Evolutionary conservation across 53 echinoderm and acorn worm species (phyloP).

Genomic region (Zoroaster sp.): DNA sequence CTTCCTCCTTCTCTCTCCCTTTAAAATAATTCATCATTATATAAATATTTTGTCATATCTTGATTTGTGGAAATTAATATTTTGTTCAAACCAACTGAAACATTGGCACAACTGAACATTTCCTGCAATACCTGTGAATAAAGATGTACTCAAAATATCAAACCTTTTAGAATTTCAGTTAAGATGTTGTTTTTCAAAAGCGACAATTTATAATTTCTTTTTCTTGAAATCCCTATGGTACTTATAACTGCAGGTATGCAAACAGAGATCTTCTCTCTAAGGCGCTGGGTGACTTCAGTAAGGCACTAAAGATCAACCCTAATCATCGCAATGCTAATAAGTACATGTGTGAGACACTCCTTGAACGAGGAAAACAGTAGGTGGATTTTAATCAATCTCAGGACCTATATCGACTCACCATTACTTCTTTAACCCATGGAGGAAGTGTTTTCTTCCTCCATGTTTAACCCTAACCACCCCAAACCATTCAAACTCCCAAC

Average conservation of each 20-base stretch:
- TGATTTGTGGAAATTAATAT: no score
- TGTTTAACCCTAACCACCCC: no score
- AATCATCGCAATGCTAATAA: constrained; percentile 92
- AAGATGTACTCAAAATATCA: no score
- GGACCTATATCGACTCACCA: not conserved
- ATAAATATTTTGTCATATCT: no score
- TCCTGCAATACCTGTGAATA: no score
- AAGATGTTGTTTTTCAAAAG: no score
- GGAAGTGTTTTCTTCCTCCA: no score
- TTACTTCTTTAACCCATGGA: not conserved
- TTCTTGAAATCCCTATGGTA: not conserved
- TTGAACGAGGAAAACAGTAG: constrained; percentile 94
- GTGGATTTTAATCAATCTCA: constrained; percentile 10
- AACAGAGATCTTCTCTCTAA: constrained; percentile 86
- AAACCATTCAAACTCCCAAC: not conserved
- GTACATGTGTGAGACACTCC: constrained; percentile 91
- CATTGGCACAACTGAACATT: no score
- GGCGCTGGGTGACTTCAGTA: constrained; percentile 91
- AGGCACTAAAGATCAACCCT: constrained; percentile 78
- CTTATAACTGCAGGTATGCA: constrained; percentile 73
- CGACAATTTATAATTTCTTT: not conserved
- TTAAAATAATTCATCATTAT: no score
- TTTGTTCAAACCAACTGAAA: no score
- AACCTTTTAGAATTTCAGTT: no score
- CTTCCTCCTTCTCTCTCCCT: no score